phyloP scores from a whole-genome alignment of 2,888 invertebrate species.

The Sabatieria punctata region DNA sequence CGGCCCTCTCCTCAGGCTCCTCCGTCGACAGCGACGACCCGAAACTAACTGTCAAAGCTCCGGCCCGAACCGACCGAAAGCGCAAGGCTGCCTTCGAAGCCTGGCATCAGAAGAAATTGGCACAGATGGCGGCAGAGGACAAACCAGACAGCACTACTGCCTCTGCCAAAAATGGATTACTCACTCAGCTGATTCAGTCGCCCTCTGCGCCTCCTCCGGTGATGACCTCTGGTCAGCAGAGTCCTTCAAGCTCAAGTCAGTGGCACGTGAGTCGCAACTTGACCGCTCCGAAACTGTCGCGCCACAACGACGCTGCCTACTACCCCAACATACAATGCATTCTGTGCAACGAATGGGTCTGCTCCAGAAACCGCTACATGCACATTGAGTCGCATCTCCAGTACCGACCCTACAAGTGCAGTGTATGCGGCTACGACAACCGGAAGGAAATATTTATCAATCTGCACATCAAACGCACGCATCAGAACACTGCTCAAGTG shows the following conservation, averaged over 20 bases:
- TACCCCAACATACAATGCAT: slow-evolving; percentile 15
- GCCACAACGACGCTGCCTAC: slow-evolving; percentile 33
- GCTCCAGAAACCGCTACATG: slow-evolving; percentile 12
- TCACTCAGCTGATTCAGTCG: no score
- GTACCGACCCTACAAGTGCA: slow-evolving; percentile 14
- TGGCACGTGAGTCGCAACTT: no score
- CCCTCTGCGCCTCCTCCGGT: no score
- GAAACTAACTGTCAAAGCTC: no score
- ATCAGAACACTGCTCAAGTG: slow-evolving; percentile 6
- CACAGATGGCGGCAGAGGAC: no score
- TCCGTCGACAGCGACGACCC: no score
- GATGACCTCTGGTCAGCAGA: no score
- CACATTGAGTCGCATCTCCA: slow-evolving; percentile 13
- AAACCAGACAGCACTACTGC: no score
- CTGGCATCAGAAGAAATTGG: slow-evolving; percentile 2
- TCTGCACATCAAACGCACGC: slow-evolving; percentile 12
- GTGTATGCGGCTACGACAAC: slow-evolving; percentile 13
- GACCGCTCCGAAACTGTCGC: slow-evolving; percentile 34
- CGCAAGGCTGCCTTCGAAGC: slow-evolving; percentile 2
- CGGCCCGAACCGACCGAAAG: background rate
- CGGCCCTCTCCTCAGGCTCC: no score
- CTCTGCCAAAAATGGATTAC: no score
- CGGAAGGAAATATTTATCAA: slow-evolving; percentile 15
- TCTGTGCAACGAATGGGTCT: slow-evolving; percentile 13
- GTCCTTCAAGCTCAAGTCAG: no score